These are phyloP conservation scores for Pipistrellus pipistrellus DNA, from an alignment of 2,797 vertebrate species.

Conservation along the genomic window DNA sequence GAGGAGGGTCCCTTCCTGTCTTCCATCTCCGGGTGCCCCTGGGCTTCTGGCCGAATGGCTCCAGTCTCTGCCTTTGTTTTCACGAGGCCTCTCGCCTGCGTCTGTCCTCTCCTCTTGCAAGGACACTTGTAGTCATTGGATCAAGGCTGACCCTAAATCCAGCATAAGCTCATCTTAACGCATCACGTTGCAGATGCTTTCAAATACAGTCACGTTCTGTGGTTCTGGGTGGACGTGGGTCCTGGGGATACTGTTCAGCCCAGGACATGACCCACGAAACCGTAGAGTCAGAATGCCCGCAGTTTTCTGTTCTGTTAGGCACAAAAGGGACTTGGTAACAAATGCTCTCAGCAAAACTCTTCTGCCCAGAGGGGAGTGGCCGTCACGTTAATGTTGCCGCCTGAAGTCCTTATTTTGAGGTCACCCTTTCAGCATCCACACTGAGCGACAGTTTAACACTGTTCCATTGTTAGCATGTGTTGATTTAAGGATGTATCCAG, in stretches of 20 bases:
- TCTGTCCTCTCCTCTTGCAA: not conserved
- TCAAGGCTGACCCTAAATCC: not conserved
- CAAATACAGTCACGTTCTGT: not conserved
- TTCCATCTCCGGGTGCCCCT: not conserved
- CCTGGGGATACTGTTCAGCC: not conserved
- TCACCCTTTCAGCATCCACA: too few species aligned
- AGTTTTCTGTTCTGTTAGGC: not conserved
- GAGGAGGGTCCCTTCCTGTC: not conserved
- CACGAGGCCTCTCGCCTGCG: not conserved
- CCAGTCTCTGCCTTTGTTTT: not conserved
- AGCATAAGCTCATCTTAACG: not conserved
- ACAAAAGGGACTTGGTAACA: not conserved
- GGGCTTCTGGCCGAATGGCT: not conserved
- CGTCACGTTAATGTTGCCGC: not conserved
- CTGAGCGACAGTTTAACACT: not conserved
- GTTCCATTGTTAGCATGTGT: not conserved
- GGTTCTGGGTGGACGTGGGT: not conserved
- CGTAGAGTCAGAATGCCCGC: fast-evolving
- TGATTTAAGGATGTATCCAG: not conserved
- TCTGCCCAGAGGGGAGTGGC: not conserved
- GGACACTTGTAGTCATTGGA: not conserved
- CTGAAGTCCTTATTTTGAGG: not conserved
- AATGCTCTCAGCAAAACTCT: not conserved
- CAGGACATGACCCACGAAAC: fast-evolving
- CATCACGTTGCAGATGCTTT: not conserved